Evolutionary conservation across 2,797 vertebrate species (phyloP), one percentile per base, ranked within the genome.

Genomic region (Bufotes viridis): DNA sequence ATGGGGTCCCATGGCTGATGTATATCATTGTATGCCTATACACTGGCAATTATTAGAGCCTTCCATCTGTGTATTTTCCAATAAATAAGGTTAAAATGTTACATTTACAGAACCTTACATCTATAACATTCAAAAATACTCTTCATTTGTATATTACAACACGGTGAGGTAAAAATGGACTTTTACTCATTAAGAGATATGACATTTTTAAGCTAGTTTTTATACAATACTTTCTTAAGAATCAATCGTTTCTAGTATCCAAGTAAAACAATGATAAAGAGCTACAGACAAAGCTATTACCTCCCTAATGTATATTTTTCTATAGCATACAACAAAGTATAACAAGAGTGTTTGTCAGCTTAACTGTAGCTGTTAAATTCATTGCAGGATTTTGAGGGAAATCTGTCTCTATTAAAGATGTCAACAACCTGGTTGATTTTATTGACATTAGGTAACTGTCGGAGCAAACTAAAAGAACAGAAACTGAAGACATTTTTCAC

Each of bases 391-490:
- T 74, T 20, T 20, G 34, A 74, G 18, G 18, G 18, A 75, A 51
- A 51, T 75, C 72, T 49, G 72, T 75, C 34, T 75, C 42, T 29
- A 75, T 51, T 75, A 51, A 75, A 75, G 34, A 75, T 22, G 20
- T n/a, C 72, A 75, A 10, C 42, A 51, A 22, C 18, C 34, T 49
- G 17, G 72, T 5, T 51, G 29, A 75, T 49, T 42, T 75, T 75
- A 75, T 20, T 22, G 9, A 22, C 20, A 75, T 75, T 75, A 75
- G 26, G 42, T 9, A 22, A 12, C 1, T 22, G 34, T 18, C 20
- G 17, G 18, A 7, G 18, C 34, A 22, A 75, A 49, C 51, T 8
- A 75, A 75, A 75, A 12, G 7, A 75, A 49, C 18, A 75, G 17
- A 51, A 51, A 75, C 42, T 75, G 10, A n/a, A 75, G 70, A 51